Conservation (phyloP, 1,140 invertebrate species). For the Hesperophylax magnus region DNA sequence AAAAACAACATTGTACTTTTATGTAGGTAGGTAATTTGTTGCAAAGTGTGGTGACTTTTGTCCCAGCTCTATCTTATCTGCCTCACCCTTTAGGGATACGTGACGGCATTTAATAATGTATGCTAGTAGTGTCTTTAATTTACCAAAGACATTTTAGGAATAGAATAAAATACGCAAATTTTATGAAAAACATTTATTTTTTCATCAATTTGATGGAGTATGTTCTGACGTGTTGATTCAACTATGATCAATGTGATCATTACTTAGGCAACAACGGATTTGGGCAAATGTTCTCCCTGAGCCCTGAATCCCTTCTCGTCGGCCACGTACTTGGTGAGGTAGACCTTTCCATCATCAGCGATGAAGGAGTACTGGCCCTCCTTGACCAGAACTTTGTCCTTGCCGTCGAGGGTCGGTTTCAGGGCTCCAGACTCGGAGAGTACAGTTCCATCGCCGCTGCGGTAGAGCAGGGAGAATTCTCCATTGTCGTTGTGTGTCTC, state of each 20-base stretch:
- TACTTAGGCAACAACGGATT: slow-evolving; percentile 52
- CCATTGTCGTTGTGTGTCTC: slow-evolving; percentile 57
- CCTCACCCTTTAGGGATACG: too few relatives aligned
- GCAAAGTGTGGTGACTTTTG: too few relatives aligned
- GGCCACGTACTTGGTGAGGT: slow-evolving; percentile 48
- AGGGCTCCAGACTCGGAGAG: slow-evolving; percentile 53
- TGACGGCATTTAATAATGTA: too few relatives aligned
- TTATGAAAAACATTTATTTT: too few relatives aligned
- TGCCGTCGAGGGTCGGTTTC: slow-evolving; percentile 48
- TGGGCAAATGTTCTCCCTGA: slow-evolving; percentile 61
- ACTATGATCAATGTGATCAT: background rate
- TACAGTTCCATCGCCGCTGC: slow-evolving; percentile 53
- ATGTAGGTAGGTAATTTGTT: too few relatives aligned
- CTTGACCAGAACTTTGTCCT: slow-evolving; percentile 52
- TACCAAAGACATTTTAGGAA: too few relatives aligned
- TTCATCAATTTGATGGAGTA: too few relatives aligned
- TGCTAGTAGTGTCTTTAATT: too few relatives aligned
- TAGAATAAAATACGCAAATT: too few relatives aligned
- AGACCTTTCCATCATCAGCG: slow-evolving; percentile 46
- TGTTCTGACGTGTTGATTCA: too few relatives aligned
- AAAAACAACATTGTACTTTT: too few relatives aligned
- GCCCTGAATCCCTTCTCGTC: slow-evolving; percentile 49
- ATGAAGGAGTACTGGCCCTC: slow-evolving; percentile 44
- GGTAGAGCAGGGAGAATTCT: slow-evolving; percentile 58
- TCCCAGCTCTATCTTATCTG: too few relatives aligned